phyloP scores from a whole-genome alignment of 2,888 invertebrate species.

The Stenichneumon culpator region DNA sequence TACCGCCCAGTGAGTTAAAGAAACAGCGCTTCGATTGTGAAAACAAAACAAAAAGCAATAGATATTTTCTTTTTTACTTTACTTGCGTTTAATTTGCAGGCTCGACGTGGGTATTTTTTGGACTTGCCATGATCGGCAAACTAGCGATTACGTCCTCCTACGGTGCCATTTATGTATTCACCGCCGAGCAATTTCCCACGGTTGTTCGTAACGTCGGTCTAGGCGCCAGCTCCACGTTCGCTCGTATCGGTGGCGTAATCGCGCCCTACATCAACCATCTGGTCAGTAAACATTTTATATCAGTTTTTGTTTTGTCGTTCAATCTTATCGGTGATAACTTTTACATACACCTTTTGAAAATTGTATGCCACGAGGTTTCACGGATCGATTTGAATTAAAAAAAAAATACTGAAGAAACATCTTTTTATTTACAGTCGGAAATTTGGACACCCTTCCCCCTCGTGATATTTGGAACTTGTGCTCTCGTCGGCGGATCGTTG shows the following conservation, averaged over 20 bases:
- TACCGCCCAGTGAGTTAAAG: slow-evolving; percentile 86
- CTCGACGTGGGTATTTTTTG: slow-evolving; percentile 87
- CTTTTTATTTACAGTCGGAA: slow-evolving; percentile 84
- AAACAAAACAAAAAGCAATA: not conserved
- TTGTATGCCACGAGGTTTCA: not conserved
- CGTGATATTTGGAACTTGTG: slow-evolving; percentile 87
- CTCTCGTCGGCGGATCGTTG: slow-evolving; percentile 87
- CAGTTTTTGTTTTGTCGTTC: not conserved
- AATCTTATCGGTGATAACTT: slow-evolving; percentile 13
- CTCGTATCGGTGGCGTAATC: slow-evolving; percentile 88
- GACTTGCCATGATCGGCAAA: slow-evolving; percentile 90
- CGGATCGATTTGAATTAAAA: not conserved
- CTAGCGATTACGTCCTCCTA: slow-evolving; percentile 91
- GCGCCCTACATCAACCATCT: slow-evolving; percentile 88
- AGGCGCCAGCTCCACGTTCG: slow-evolving; percentile 88
- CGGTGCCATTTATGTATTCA: slow-evolving; percentile 91
- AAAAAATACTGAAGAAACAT: slow-evolving; percentile 5
- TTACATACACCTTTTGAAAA: not conserved
- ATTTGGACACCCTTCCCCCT: slow-evolving; percentile 88
- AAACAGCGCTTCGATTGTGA: not conserved
- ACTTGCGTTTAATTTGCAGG: slow-evolving; percentile 81
- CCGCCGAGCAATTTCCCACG: slow-evolving; percentile 92
- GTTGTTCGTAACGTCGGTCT: slow-evolving; percentile 89
- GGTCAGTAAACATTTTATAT: slow-evolving; percentile 82
- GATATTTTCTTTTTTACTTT: slow-evolving; percentile 33